Base-by-base conservation (phyloP, 1,140 invertebrate species). In the Drosophila nasuta region DNA sequence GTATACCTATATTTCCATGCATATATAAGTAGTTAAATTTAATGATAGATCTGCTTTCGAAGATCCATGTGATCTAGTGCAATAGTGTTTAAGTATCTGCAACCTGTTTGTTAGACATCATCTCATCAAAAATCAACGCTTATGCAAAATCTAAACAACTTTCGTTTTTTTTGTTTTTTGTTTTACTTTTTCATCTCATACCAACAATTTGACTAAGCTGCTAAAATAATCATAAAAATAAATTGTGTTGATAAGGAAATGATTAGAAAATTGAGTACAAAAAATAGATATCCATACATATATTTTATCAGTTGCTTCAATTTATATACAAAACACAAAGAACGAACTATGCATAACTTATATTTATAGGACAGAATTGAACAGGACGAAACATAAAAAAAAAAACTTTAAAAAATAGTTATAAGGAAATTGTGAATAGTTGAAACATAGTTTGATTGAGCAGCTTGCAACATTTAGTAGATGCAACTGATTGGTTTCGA, bases 191-290 rank as follows among this genome's bases (percentile, higher is more conserved):
- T 51, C 20, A 1, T 65, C 38, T 35, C 49, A 30, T 54, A 75
- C 46, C 77, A 81, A 81, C 82, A 86, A 86, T 87, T 82, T 87
- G 82, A 82, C 82, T 86, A 73, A 79, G 72, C 82, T 70, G 75
- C 82, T 69, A 77, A 77, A 68, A 56, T 13, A 48, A 68, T 46
- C 35, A 48, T 5, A 20, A 67, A 15, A 48, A 3, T 20, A 64
- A 20, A 46, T 49, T 49, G 48, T 52, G 38, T 52, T 33, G 11
- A 10, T 49, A 33, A 38, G 28, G 45, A 38, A 20, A 48, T 46
- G 17, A 60, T 10, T 33, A 13, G 46, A 4, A 13, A 30, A 65
- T 11, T 35, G 35, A 48, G 28, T 48, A 48, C 1, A 48, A 25
- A 30, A 48, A 48, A 28, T 38, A 25, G 7, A 49, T 49, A 20